A percentile compares a stretch with the other conserved stretches of the same genome.
These are phyloP conservation scores for Bolinopsis microptera DNA, from an alignment of 37 sponge, comb jelly and placozoan genomes.

Conservation along the genomic window DNA sequence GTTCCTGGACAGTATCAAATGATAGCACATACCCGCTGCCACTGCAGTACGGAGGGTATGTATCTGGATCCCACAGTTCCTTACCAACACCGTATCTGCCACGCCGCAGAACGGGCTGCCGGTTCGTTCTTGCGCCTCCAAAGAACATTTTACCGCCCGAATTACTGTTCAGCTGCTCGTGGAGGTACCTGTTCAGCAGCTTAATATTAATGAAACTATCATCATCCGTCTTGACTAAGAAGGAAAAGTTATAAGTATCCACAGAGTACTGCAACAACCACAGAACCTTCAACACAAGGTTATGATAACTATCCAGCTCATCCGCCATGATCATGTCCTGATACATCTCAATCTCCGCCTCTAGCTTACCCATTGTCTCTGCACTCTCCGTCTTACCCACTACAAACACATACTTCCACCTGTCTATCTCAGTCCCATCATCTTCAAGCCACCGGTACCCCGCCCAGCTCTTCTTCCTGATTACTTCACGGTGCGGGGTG, in stretches of 20 bases:
- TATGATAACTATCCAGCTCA: slow-evolving; percentile 40
- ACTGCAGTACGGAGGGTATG: slow-evolving; percentile 27
- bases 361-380: not conserved
- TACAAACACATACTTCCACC: slow-evolving; percentile 48
- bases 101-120: not conserved
- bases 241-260: slow-evolving; percentile 18
- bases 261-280: slow-evolving; percentile 1
- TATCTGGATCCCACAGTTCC: slow-evolving; percentile 50
- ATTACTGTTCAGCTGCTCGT: not conserved
- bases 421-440: not conserved
- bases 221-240: slow-evolving; percentile 44
- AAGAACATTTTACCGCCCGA: not conserved
- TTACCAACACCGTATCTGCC: slow-evolving; percentile 29
- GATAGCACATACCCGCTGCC: slow-evolving; percentile 23
- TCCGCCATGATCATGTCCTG: slow-evolving; percentile 35
- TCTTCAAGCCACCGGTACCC: slow-evolving; percentile 18
- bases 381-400: slow-evolving; percentile 19
- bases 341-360: not conserved
- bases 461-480: slow-evolving; percentile 18
- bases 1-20: not conserved
- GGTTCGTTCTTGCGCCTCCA: not conserved
- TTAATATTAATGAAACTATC: slow-evolving; percentile 34
- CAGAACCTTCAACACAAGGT: slow-evolving; percentile 39
- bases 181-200: not conserved
- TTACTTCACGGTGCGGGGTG: not conserved